Evolutionary conservation across 2,888 invertebrate species (phyloP).

Genomic region (Dasysyrphus albostriatus): DNA sequence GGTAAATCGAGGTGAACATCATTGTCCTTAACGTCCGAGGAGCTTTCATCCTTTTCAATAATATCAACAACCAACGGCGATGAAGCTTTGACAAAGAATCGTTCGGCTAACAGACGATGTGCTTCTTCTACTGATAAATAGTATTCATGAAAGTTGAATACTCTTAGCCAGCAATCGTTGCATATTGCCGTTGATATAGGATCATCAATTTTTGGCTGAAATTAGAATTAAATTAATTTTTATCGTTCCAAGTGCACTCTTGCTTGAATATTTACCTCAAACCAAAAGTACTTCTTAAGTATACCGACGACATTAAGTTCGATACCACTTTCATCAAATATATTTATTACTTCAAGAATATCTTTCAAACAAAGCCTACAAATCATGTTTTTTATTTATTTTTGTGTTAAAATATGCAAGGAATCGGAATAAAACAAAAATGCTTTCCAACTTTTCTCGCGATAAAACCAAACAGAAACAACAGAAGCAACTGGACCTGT

Average conservation of each 20-base stretch:
- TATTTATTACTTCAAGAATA: conserved; percentile 80
- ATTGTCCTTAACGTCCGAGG: conserved; percentile 65
- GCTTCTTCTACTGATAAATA: conserved; percentile 81
- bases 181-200: conserved; percentile 81
- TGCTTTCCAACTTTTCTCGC: neutral
- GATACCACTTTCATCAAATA: conserved; percentile 80
- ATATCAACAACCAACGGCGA: conserved; percentile 22
- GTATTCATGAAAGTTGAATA: conserved; percentile 81
- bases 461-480: conserved; percentile 6
- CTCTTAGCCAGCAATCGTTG: conserved; percentile 81
- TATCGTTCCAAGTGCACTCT: neutral
- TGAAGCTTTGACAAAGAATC: conserved; percentile 78
- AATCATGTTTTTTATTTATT: conserved; percentile 79
- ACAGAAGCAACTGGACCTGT: neutral
- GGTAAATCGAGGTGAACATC: conserved; percentile 52
- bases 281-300: conserved; percentile 82
- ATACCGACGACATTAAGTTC: conserved; percentile 80
- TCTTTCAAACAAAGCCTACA: conserved; percentile 82
- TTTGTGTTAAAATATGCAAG: neutral
- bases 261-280: conserved; percentile 78
- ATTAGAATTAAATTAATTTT: conserved; percentile 3
- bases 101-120: conserved; percentile 80
- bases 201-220: conserved; percentile 80
- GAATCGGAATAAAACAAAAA: conserved; percentile 25
- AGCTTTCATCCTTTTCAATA: conserved; percentile 49